Evolutionary conservation across 2,888 invertebrate species (phyloP).

Genomic region (Eupithecia abbreviata): DNA sequence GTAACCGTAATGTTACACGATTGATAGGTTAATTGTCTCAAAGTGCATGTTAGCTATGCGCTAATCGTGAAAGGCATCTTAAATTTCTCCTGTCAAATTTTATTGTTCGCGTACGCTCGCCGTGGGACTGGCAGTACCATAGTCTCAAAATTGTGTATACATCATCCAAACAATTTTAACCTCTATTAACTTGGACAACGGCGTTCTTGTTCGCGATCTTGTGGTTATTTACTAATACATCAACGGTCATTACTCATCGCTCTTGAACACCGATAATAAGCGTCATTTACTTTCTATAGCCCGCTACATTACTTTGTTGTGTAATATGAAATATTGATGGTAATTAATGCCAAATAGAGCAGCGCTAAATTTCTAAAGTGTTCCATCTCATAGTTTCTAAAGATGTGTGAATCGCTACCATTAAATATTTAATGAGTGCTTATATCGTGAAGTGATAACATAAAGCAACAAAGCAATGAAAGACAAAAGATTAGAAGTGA

Average conservation of each 20-base stretch:
- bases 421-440: constrained; percentile 5
- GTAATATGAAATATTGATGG: constrained; percentile 45
- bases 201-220: constrained; percentile 65
- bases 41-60: constrained; percentile 46
- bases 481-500: constrained; percentile 79
- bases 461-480: constrained; percentile 62
- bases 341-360: constrained; percentile 32
- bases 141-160: constrained; percentile 69
- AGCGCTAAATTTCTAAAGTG: constrained; percentile 35
- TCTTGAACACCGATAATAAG: constrained; percentile 63
- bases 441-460: constrained; percentile 13
- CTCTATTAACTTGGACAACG: constrained; percentile 72
- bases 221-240: constrained; percentile 73
- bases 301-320: constrained; percentile 60
- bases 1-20: constrained; percentile 30
- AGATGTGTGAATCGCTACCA: constrained; percentile 7
- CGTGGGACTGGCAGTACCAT: constrained; percentile 69
- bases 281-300: constrained; percentile 71
- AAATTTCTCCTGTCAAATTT: constrained; percentile 65
- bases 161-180: constrained; percentile 68
- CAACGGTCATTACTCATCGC: constrained; percentile 71
- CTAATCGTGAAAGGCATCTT: constrained; percentile 57
- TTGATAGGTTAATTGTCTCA: constrained; percentile 49
- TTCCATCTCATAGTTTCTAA: constrained; percentile 18
- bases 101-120: constrained; percentile 59